phyloP scores from a whole-genome alignment of 2,113 vertebrate species.

The Mustela nigripes region DNA sequence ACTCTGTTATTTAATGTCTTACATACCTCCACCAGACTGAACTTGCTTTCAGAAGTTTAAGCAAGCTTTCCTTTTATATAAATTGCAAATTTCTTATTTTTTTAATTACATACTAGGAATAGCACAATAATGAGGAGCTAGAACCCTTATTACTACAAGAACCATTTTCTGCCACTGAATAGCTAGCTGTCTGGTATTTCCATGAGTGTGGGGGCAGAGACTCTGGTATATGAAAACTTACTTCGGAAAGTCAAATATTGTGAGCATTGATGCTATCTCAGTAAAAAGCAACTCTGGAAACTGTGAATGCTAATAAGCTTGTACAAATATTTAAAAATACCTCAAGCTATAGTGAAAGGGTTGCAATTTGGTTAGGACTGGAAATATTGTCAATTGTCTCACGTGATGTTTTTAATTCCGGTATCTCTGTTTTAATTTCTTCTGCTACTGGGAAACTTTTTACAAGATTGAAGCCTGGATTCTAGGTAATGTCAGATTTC shows the following conservation, averaged over 20 bases:
- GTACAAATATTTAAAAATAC: slow-evolving; percentile 73
- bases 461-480: slow-evolving; percentile 48
- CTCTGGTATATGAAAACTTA: slow-evolving; percentile 47
- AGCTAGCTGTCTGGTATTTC: slow-evolving; percentile 63
- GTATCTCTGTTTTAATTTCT: slow-evolving; percentile 73
- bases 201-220: slow-evolving; percentile 64
- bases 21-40: slow-evolving; percentile 66
- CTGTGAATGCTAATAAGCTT: slow-evolving; percentile 74
- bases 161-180: slow-evolving; percentile 79
- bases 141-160: slow-evolving; percentile 67
- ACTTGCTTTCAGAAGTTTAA: slow-evolving; percentile 78
- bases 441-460: slow-evolving; percentile 71
- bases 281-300: slow-evolving; percentile 71
- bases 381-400: slow-evolving; percentile 63
- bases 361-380: slow-evolving; percentile 57
- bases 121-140: slow-evolving; percentile 71
- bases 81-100: slow-evolving; percentile 78
- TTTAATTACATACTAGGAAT: slow-evolving; percentile 78
- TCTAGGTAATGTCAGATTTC: neutral
- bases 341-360: slow-evolving; percentile 62
- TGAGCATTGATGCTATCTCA: slow-evolving; percentile 51
- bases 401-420: slow-evolving; percentile 44
- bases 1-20: slow-evolving; percentile 90
- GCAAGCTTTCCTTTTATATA: slow-evolving; percentile 82
- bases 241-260: slow-evolving; percentile 25